Base-by-base conservation (phyloP, 2,113 vertebrate genomes). In the Glaucidium brasilianum region DNA sequence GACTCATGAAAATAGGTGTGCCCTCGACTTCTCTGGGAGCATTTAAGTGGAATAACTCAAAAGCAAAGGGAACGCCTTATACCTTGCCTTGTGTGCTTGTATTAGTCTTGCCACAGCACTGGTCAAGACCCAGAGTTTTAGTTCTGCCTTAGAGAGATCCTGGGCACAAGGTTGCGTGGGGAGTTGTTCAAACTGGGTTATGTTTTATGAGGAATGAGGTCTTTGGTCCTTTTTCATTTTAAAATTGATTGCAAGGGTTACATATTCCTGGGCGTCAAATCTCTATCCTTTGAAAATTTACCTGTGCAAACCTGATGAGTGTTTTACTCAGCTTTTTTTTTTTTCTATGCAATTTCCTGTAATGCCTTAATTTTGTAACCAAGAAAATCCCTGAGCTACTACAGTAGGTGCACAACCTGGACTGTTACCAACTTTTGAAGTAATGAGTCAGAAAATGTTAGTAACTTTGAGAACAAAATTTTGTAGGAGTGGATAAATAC, bases 1-100 rank as follows among this genome's bases (percentile, higher is more conserved):
- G 77, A 92, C 77, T 97, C 81, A 87, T 37, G n/a, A 9, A 41
- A n/a, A 43, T 34, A 88, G 93, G 80, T 81, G 83, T 92, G 94
- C 47, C 84, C 62, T 62, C 74, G 0, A 8, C 64, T 89, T 89
- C 86, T 68, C 72, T 39, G 34, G 89, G 86, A 77, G 72, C 71
- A 39, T 67, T 88, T 78, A 16, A 89, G 39, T 84, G 91, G 93
- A 91, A 81, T 89, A 96, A 72, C 74, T 64, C 84, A 76, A 60
- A 52, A 11, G 62, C 58, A 87, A 80, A 79, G 64, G 91, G 52
- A 91, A 69, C 50, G 2, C 71, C 88, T 95, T 52, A 15, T 27
- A 8, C 60, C 17, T 64, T 15, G 43, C n/a, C 32, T 56, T n/a
- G 3, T 72, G 68, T 71, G 29, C 32, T 59, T 41, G 23, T 39